Base-by-base conservation (phyloP, 2,888 invertebrate genomes). In the Cacoxenus indagator region DNA sequence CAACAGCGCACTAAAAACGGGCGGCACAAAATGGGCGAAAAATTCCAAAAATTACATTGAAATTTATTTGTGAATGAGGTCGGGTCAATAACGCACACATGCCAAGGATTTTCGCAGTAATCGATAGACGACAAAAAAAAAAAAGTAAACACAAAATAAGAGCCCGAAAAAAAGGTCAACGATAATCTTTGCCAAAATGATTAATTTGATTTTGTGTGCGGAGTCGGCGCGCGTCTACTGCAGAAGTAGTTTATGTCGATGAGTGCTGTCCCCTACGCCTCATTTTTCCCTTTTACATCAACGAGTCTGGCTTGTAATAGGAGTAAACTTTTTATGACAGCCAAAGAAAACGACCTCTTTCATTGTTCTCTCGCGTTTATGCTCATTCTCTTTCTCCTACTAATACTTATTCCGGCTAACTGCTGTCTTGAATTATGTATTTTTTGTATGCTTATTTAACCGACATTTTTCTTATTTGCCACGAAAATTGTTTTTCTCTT, bases 241-340 rank as follows among this genome's bases (percentile, higher is more conserved):
- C 37, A 67, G 27, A 68, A 67, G 43, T 37, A 2, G 8, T 22
- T 51, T 51, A 22, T 51, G n/a, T 19, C 51, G 51, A n/a, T 51
- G 22, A n/a, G 37, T 37, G 37, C n/a, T n/a, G n/a, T n/a, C n/a
- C n/a, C n/a, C n/a, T n/a, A 19, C 51, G 5, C 22, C 9, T 22
- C 22, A 3, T 4, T n/a, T 6, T 51, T 14, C 37, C 37, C 37
- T 51, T 17, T 48, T 19, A 11, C 51, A 22, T 19, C 9, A 14
- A 14, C 51, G 8, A 17, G 76, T 72, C 69, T 81, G 68, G 8
- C 37, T 1, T 73, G 72, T 71, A 73, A 81, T 77, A 73, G 68
- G 76, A 64, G 65, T 66, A 70, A 75, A 75, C 72, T 76, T 77
- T 75, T 75, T 76, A 77, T 74, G 74, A 76, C 78, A 76, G 70